Evolutionary conservation across 2,113 vertebrate species (phyloP).

Genomic region (Podiceps cristatus): DNA sequence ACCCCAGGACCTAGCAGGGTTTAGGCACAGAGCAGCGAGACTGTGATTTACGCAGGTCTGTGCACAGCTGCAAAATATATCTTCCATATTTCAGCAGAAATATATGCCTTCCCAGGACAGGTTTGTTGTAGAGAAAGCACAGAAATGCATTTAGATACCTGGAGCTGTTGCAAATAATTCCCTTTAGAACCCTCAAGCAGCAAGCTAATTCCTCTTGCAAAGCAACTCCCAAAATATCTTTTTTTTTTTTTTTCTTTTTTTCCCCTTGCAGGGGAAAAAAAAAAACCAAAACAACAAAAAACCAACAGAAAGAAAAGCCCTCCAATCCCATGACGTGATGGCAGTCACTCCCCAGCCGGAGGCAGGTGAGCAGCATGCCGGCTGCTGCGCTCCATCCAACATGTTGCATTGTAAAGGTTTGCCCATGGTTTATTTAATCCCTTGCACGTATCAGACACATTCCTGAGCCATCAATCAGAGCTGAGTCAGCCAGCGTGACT

Average conservation of each 20-base stretch:
- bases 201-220: neutral
- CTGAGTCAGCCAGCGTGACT: conserved; percentile 58
- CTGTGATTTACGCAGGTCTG: neutral
- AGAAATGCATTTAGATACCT: neutral
- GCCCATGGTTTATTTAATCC: conserved; percentile 9
- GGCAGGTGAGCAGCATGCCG: conserved; percentile 23
- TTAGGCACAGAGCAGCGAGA: rapidly evolving
- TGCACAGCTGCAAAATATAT: neutral
- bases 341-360: neutral
- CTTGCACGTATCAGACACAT: conserved; percentile 38
- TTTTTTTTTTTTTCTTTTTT: neutral
- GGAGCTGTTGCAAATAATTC: neutral
- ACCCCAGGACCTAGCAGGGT: neutral
- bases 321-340: neutral
- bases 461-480: conserved; percentile 58
- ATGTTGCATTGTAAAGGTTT: neutral
- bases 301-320: neutral
- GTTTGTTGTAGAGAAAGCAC: neutral
- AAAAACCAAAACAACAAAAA: neutral
- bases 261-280: neutral
- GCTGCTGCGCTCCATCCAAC: neutral
- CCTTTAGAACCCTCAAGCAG: neutral
- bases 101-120: rapidly evolving
- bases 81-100: neutral
- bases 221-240: rapidly evolving